Base-by-base conservation (phyloP, 1,140 invertebrate genomes). In the Papilio machaon region DNA sequence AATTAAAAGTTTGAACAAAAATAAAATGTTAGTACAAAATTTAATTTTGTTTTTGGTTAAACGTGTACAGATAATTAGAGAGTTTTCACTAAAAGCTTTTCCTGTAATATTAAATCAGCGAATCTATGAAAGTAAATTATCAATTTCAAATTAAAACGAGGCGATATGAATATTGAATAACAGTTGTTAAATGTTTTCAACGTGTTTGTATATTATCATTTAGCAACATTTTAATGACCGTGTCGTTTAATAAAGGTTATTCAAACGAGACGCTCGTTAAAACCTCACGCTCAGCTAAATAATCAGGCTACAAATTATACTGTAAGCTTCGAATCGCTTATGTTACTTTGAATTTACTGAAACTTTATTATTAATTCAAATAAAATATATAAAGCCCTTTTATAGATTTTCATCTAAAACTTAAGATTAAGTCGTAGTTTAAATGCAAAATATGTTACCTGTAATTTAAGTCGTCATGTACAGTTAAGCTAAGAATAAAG, bases 271-370 rank as follows among this genome's bases (percentile, higher is more conserved):
- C 23, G 64, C 75, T 77, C 54, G 52, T 77, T 77, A 77, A 77
- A 77, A 77, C 38, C 11, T 77, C 52, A 77, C 75, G 75, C 75
- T 77, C 75, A 77, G 75, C 54, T 30, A 58, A 58, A 77, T 77
- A 77, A 77, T 77, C 54, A 77, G 75, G 75, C 49, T 77, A 77
- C 75, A 77, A 77, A 77, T 38, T 77, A 77, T 58, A 77, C 75
- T 77, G 75, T 77, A 77, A 77, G 49, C 49, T 77, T 77, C 23
- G 52, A 77, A 75, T 74, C 73, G 73, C 43, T 74, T 74, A 74
- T 75, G n/a, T 75, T 67, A 67, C 64, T 67, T 67, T 9, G 19
- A 19, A 64, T 64, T 30, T 30, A 64, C 60, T 67, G 64, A 6
- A 67, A 67, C 64, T 67, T 30, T 67, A 67, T 35, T 67, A 67